These are phyloP conservation scores for Philopotamus ludificatus DNA, from an alignment of 1,140 invertebrate species.

Conservation along the genomic window DNA sequence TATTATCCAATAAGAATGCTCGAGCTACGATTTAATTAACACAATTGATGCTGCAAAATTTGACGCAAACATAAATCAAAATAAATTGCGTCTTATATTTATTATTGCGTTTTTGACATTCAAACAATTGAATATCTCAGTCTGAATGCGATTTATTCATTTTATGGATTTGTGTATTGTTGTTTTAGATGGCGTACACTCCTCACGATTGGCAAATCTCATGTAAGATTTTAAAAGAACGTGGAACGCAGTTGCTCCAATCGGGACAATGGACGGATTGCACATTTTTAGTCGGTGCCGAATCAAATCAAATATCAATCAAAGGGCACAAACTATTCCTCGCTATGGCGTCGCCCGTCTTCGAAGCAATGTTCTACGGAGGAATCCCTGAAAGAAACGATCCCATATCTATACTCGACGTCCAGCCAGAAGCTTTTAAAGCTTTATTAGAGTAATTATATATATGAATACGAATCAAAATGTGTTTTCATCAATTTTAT, in stretches of 20 bases:
- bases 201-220: constrained; percentile 71
- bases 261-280: constrained; percentile 79
- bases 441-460: constrained; percentile 64
- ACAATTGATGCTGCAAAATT: too few species aligned
- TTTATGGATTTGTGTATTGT: too few species aligned
- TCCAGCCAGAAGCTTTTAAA: constrained; percentile 81
- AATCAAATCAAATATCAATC: constrained; percentile 69
- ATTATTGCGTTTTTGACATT: too few species aligned
- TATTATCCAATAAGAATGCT: too few species aligned
- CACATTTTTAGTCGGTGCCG: constrained; percentile 77
- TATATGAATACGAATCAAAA: background rate
- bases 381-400: constrained; percentile 68
- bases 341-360: constrained; percentile 80
- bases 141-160: too few species aligned
- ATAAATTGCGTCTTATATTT: too few species aligned
- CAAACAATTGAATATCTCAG: too few species aligned
- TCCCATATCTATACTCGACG: constrained; percentile 76
- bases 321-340: constrained; percentile 78
- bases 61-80: too few species aligned
- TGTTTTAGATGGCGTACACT: constrained; percentile 2
- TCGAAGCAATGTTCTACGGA: constrained; percentile 78
- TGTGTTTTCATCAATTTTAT: background rate
- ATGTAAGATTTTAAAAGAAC: constrained; percentile 65
- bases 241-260: constrained; percentile 69
- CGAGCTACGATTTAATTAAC: too few species aligned